Base-by-base conservation (phyloP, 2,113 vertebrate genomes). In the Orthonyx spaldingii region DNA sequence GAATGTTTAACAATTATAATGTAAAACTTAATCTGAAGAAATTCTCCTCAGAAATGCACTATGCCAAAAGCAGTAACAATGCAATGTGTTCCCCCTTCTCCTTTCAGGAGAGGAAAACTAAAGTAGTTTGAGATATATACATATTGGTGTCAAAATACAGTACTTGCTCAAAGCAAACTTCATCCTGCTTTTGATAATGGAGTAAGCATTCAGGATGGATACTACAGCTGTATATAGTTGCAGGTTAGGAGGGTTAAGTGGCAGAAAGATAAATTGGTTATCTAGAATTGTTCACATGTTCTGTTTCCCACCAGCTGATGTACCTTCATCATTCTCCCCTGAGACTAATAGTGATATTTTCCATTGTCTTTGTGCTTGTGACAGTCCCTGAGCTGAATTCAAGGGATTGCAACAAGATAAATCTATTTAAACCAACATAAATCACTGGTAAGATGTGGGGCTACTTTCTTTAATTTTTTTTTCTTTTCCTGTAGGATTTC, bases 251-350 rank as follows among this genome's bases (percentile, higher is more conserved):
- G 61, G 3, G 18, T 3, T 79, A 77, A 82, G 21, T 75, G 79
- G 41, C 74, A 92, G 76, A 90, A 89, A 81, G 88, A 97, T 77
- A 77, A 86, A 96, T 64, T 46, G 24, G 11, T 70, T 89, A 69
- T 56, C 64, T 37, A n/a, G 70, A 70, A 61, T 84, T 33, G 46
- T 74, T 96, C 71, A 72, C 60, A 76, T 93, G 30, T 84, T 90
- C 61, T 75, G n/a, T 56, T 76, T 90, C 49, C 56, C 76, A 76
- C 32, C 50, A 74, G 52, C 28, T 84, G 75, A 75, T 93, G 49
- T 66, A 74, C 50, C 56, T 97, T 93, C 65, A 86, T 89, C 82
- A 82, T 66, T 85, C 55, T 94, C 35, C 68, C 22, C 39, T 63
- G 74, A 90, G 74, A 90, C 49, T 82, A 84, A 89, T 28, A 84